Base-by-base conservation (phyloP, 2,888 invertebrate species). In the Nesidiocoris tenuis region DNA sequence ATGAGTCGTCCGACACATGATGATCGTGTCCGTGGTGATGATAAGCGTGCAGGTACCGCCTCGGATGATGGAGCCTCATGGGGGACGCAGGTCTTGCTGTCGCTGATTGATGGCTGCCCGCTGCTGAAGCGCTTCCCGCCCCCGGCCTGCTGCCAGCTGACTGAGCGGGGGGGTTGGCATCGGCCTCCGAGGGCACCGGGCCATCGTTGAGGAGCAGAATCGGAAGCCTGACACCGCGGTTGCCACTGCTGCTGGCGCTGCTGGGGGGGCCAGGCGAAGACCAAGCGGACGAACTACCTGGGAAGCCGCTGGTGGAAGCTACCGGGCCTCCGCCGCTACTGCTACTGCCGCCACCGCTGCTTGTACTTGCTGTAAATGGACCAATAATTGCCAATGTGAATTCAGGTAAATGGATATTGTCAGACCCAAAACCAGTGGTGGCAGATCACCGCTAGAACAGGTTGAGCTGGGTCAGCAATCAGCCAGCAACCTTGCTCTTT, bases 151-250 rank as follows among this genome's bases (percentile, higher is more conserved):
- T 39, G 12, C 39, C 12, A 7, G 39, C 39, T 12, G 39, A 59
- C 18, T 65, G 65, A 17, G 70, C 0, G 16, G 67, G 67, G 2
- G 70, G 70, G 1, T 21, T 55, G n/a, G 61, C 64, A 3, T 74
- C 65, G 16, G 64, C 64, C 57, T 76, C 76, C 7, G 77, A 74
- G 7, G 76, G 78, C n/a, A 86, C 85, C 12, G 83, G 87, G n/a
- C 87, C 84, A 80, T 90, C 89, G 79, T 89, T 89, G 39, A 90
- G 87, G 80, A 88, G 88, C 80, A 90, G 87, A 12, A 87, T 83
- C 1, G 89, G 89, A 80, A 88, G 56, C 16, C 63, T 74, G 59
- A 76, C 39, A 5, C 72, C 23, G 2, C 39, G 24, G 22, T 21
- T 24, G 21, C 39, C 63, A 17, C 23, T 24, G 54, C 68, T 59